Conservation (phyloP, 2,113 vertebrate genomes). For the Rafetus swinhoei region DNA sequence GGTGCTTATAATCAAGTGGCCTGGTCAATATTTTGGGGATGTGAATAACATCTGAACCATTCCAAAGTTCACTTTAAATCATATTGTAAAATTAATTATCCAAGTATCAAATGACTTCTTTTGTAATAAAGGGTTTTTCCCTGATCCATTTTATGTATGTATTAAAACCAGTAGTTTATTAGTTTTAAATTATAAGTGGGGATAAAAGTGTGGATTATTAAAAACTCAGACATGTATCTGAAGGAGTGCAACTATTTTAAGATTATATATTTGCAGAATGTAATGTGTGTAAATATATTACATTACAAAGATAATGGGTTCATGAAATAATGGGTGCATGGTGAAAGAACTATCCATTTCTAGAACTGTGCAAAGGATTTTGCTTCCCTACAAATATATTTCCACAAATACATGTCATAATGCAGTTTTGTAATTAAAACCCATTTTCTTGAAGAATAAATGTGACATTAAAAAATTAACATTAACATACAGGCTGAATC, state of each 20-base stretch:
- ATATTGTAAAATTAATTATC: not conserved
- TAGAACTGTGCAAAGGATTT: not conserved
- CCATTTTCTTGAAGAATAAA: not conserved
- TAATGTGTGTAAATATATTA: not conserved
- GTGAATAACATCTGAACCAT: not conserved
- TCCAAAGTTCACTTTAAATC: not conserved
- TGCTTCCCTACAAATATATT: not conserved
- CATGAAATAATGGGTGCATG: not conserved
- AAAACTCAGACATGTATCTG: not conserved
- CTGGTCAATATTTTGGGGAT: not conserved
- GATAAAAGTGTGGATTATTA: not conserved
- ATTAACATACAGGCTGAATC: not conserved
- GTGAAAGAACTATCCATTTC: not conserved
- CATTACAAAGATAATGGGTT: not conserved
- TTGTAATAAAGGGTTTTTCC: not conserved
- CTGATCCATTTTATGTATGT: not conserved
- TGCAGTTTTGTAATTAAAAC: not conserved
- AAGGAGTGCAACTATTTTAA: not conserved
- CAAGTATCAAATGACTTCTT: not conserved
- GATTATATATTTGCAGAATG: not conserved
- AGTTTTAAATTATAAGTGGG: not conserved
- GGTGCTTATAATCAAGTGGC: not conserved
- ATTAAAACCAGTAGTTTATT: slow-evolving; percentile 12
- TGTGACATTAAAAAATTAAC: not conserved
- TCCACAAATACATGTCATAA: not conserved